These are phyloP conservation scores for Acanthosepion esculentum DNA, from an alignment of 2,888 invertebrate species.

Conservation along the genomic window DNA sequence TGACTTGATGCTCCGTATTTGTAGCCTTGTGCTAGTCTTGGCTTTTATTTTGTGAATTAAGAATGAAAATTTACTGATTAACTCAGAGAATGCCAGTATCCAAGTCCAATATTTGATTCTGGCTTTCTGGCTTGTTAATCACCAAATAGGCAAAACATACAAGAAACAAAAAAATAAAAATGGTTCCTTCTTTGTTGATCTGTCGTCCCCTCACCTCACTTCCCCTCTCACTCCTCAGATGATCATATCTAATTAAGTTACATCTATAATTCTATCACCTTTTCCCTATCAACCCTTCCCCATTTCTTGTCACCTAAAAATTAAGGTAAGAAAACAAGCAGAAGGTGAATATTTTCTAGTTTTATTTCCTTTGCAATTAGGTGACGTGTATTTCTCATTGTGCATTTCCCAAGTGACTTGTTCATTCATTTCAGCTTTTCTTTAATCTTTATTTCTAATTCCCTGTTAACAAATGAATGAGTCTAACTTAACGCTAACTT, in stretches of 20 bases:
- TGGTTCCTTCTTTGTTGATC: not conserved
- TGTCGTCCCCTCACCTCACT: not conserved
- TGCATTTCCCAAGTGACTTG: not conserved
- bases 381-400: not conserved
- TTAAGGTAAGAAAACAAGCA: not conserved
- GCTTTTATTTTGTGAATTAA: no score
- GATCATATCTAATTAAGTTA: not conserved
- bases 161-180: not conserved
- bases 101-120: no score
- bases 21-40: no score
- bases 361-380: constrained; percentile 18
- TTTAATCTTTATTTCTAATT: not conserved
- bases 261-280: not conserved
- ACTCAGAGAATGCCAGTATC: no score
- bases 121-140: no score
- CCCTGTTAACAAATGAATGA: not conserved
- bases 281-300: not conserved
- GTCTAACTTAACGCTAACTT: not conserved
- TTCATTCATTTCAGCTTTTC: not conserved
- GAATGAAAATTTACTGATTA: no score
- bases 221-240: not conserved
- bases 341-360: not conserved
- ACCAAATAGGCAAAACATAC: no score
- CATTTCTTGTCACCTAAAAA: not conserved
- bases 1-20: no score